Percentiles rank a stretch among this genome's conserved stretches.
These are phyloP conservation scores for Burhinus bistriatus DNA, from an alignment of 2,113 vertebrate genomes.

Conservation along the genomic window DNA sequence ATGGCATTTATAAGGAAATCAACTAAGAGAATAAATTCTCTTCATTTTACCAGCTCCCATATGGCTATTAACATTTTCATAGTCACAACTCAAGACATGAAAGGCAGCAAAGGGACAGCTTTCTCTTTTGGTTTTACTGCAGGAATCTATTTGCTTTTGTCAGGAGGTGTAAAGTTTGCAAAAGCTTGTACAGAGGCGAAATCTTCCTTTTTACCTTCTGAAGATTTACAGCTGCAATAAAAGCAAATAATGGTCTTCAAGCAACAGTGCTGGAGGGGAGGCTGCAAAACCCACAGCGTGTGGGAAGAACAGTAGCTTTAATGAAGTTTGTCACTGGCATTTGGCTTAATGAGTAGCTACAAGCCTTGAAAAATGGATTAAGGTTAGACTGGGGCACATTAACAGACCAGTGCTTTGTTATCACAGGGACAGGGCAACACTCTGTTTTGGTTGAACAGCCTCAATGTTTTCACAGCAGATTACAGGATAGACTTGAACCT, in stretches of 20 bases:
- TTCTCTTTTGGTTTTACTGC: background rate
- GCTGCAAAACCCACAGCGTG: background rate
- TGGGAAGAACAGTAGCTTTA: background rate
- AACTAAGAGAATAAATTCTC: background rate
- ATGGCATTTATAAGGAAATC: background rate
- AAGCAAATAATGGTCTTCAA: background rate
- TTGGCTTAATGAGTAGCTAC: background rate
- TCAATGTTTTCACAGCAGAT: conserved; percentile 4
- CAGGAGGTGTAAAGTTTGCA: background rate
- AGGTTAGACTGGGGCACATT: background rate
- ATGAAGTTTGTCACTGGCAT: background rate
- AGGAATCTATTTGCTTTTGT: background rate
- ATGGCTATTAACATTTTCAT: background rate
- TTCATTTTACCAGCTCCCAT: background rate
- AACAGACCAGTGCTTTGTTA: background rate
- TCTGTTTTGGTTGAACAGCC: background rate
- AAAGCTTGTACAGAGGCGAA: background rate
- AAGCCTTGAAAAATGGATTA: background rate
- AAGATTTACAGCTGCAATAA: background rate
- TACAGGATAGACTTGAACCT: background rate
- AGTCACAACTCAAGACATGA: background rate
- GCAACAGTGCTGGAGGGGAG: background rate
- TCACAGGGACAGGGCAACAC: background rate
- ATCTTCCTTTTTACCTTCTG: background rate
- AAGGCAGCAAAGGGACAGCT: background rate